Percentiles rank a stretch among this genome's conserved stretches.
These are phyloP conservation scores for Sardinella longiceps DNA, from an alignment of 2,797 vertebrate species.

Conservation along the genomic window DNA sequence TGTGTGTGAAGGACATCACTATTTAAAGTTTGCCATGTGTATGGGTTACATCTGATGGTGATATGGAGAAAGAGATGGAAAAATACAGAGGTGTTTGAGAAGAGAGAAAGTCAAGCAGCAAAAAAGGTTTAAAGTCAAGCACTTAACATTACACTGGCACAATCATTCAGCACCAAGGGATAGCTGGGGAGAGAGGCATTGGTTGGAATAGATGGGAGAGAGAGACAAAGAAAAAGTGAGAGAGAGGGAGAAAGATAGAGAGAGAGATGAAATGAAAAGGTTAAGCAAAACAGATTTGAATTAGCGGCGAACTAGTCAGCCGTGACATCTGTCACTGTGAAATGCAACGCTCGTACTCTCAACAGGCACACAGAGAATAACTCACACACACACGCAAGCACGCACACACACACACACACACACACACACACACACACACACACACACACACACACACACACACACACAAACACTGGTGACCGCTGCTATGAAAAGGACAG, in stretches of 20 bases:
- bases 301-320: background rate
- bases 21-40: too few relatives aligned
- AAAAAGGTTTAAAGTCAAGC: constrained; percentile 15
- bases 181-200: background rate
- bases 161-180: constrained; percentile 18
- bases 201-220: background rate
- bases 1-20: too few relatives aligned
- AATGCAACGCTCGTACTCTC: constrained; percentile 10
- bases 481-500: background rate
- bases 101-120: background rate
- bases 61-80: background rate
- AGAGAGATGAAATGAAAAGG: constrained; percentile 4
- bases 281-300: constrained; percentile 33
- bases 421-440: background rate
- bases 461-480: background rate
- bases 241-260: background rate
- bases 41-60: too few relatives aligned
- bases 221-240: background rate
- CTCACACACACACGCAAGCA: background rate
- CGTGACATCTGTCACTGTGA: constrained; percentile 30
- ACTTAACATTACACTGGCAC: constrained; percentile 25
- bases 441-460: background rate
- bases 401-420: background rate
- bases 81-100: background rate
- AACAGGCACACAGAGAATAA: background rate